Percentiles rank a stretch among this genome's conserved stretches.
These are phyloP conservation scores for Fringilla coelebs DNA, from an alignment of 2,797 vertebrate genomes.

Conservation along the genomic window DNA sequence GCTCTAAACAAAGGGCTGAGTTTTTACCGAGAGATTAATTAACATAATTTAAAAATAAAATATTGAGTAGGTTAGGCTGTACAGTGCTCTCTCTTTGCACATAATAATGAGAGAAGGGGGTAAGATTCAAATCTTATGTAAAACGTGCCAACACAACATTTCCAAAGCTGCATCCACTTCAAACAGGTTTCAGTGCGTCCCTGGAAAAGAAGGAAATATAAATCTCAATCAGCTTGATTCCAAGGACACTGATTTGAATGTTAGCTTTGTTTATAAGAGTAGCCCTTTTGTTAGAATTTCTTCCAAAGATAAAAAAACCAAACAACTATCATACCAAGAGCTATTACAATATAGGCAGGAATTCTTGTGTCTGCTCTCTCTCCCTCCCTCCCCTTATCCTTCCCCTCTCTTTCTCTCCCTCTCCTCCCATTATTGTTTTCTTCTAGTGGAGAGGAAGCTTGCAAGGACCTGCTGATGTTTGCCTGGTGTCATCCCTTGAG, in stretches of 20 bases:
- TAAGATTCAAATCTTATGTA: not conserved
- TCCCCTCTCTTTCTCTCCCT: not conserved
- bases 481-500: not conserved
- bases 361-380: not conserved
- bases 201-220: not conserved
- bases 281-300: not conserved
- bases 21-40: not conserved
- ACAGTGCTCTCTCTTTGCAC: not conserved
- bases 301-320: not conserved
- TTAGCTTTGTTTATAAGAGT: not conserved
- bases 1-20: not conserved
- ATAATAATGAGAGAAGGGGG: not conserved
- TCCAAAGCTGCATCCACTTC: not conserved
- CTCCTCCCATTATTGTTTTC: not conserved
- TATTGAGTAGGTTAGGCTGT: not conserved
- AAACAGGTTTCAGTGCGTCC: not conserved
- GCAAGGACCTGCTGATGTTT: not conserved
- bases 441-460: not conserved
- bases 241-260: not conserved
- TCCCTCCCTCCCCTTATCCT: not conserved
- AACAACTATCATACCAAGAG: not conserved
- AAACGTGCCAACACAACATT: not conserved
- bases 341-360: not conserved
- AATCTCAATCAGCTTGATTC: not conserved
- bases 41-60: not conserved